phyloP scores from a whole-genome alignment of 2,888 invertebrate species.

The Plagiodera versicolora region DNA sequence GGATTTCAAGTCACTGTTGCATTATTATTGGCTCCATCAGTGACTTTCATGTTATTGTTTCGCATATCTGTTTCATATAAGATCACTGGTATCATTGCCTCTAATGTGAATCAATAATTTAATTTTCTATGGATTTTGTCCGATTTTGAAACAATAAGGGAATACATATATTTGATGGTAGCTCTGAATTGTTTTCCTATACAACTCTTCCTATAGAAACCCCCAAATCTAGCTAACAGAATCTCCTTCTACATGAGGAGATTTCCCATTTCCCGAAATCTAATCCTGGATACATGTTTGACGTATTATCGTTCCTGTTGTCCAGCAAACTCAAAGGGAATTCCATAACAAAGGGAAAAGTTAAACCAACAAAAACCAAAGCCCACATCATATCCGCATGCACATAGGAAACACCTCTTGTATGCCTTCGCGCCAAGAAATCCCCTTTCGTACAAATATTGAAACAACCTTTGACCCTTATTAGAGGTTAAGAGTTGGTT shows the following conservation, averaged over 20 bases:
- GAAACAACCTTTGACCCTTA: background rate
- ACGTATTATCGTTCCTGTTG: background rate
- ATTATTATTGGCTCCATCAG: no score
- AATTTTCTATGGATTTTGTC: no score
- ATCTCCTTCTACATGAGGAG: background rate
- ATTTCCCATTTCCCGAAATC: background rate
- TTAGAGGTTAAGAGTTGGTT: constrained; percentile 5
- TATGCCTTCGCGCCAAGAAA: background rate
- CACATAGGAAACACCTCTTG: background rate
- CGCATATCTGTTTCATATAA: no score
- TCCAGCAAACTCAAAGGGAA: background rate
- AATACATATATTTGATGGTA: no score
- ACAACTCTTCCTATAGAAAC: background rate
- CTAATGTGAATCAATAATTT: no score
- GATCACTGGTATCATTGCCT: no score
- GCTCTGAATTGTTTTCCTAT: no score
- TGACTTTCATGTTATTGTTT: no score
- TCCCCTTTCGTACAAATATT: constrained; percentile 9
- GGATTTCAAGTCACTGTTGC: no score
- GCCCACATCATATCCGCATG: background rate
- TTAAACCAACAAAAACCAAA: background rate
- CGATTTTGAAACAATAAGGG: no score
- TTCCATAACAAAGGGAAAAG: background rate
- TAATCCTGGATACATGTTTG: background rate
- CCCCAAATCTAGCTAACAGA: background rate